These are phyloP conservation scores for Watsonalla cultraria DNA, from an alignment of 2,888 invertebrate species.

Conservation along the genomic window DNA sequence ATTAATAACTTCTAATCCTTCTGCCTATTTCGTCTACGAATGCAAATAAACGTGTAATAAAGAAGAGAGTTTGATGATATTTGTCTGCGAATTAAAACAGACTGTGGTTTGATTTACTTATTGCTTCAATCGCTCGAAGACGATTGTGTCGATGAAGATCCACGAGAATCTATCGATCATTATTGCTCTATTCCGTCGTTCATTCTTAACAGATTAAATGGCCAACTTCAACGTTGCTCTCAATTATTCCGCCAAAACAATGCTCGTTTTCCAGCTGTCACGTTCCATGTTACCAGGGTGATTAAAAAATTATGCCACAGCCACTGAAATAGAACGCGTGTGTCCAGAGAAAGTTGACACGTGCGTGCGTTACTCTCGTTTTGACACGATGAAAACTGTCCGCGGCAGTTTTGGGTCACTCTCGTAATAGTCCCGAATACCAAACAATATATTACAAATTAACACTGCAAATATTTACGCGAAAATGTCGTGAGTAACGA, in stretches of 20 bases:
- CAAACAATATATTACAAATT: constrained; percentile 37
- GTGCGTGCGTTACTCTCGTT: constrained; percentile 40
- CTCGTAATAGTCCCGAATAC: constrained; percentile 55
- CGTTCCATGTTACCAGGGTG: constrained; percentile 27
- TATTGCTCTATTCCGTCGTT: not conserved
- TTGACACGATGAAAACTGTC: constrained; percentile 51
- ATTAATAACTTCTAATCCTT: too few species aligned
- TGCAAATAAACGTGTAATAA: too few species aligned
- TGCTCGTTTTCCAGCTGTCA: constrained; percentile 40
- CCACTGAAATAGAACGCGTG: constrained; percentile 56
- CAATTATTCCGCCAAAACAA: constrained; percentile 31
- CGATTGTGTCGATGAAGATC: not conserved
- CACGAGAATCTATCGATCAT: not conserved
- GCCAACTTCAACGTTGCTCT: constrained; percentile 13
- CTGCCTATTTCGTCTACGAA: too few species aligned
- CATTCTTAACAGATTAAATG: not conserved
- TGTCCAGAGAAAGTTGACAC: constrained; percentile 62
- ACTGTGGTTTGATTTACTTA: not conserved
- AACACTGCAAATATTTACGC: constrained; percentile 31
- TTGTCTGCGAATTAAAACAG: not conserved
- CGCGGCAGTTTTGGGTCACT: constrained; percentile 69
- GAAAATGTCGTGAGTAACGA: constrained; percentile 30
- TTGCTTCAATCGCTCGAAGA: not conserved
- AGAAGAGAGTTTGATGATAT: not conserved
- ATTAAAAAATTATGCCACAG: constrained; percentile 51